Percentiles rank a stretch among this genome's conserved stretches.
Evolutionary conservation across 2,888 invertebrate genomes (phyloP).

Genomic region (Atethmia centrago): DNA sequence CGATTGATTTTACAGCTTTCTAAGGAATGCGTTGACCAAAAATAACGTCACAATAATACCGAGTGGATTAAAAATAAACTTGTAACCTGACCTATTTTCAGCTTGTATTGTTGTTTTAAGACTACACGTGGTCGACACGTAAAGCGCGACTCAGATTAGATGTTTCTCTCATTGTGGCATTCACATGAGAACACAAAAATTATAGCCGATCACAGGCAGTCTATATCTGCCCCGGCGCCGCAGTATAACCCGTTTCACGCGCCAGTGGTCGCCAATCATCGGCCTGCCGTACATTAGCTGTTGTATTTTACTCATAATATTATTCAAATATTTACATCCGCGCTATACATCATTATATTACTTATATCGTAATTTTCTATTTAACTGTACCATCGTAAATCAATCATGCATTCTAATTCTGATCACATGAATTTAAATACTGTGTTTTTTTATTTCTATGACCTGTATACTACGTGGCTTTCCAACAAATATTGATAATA

Average conservation of each 20-base stretch:
- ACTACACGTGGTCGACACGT: slow-evolving; percentile 64
- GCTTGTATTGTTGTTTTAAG: slow-evolving; percentile 68
- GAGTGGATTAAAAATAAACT: slow-evolving; percentile 60
- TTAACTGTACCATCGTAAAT: slow-evolving; percentile 31
- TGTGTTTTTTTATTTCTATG: background rate
- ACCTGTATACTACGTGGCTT: background rate
- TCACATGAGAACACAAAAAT: slow-evolving; percentile 86
- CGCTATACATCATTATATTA: slow-evolving; percentile 29
- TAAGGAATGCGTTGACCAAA: slow-evolving; percentile 43
- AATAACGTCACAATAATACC: slow-evolving; percentile 43
- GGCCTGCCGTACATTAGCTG: slow-evolving; percentile 68
- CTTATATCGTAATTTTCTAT: slow-evolving; percentile 28
- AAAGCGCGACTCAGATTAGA: slow-evolving; percentile 71
- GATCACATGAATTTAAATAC: background rate
- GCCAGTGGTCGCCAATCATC: slow-evolving; percentile 85
- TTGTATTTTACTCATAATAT: slow-evolving; percentile 42
- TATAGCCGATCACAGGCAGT: slow-evolving; percentile 90
- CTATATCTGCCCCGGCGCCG: slow-evolving; percentile 86
- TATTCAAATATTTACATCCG: slow-evolving; percentile 60
- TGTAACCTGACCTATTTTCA: slow-evolving; percentile 68
- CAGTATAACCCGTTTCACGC: slow-evolving; percentile 90
- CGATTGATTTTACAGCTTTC: slow-evolving; percentile 26
- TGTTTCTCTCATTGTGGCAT: slow-evolving; percentile 84
- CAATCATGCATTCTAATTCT: slow-evolving; percentile 12
- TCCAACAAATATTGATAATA: background rate